Base-by-base conservation (phyloP, 2,113 vertebrate genomes). In the Dendropsophus ebraccatus region DNA sequence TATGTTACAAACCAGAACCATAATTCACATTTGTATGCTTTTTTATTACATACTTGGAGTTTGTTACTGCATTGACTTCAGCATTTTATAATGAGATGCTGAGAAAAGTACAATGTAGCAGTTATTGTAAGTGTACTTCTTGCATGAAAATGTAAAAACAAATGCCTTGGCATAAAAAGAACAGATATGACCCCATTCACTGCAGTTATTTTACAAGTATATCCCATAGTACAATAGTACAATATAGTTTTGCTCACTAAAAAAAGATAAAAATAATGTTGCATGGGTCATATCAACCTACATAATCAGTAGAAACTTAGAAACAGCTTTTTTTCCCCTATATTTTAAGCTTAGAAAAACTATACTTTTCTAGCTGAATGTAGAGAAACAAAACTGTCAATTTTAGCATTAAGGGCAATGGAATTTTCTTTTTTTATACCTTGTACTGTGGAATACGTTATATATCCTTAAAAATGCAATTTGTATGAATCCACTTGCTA, bases 61-160 rank as follows among this genome's bases (percentile, higher is more conserved):
- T 84, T 75, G 72, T 84, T 76, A 84, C 72, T 65, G 72, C 73
- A 62, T 60, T 56, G 25, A 84, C 72, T 84, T 76, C 83, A 84
- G 83, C 83, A 77, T 76, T 84, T 84, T 84, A 62, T 84, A 84
- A 84, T 84, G 83, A 84, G 83, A 84, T 84, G 70, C 83, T 84
- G 73, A 84, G 72, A 76, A 84, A 84, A 76, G 83, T 84, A 84
- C 83, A 84, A 84, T 84, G 83, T 76, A 65, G 83, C 72, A 76
- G 73, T 84, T 76, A 84, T 65, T 62, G 83, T 60, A 84, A 84
- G 83, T 76, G 41, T 75, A 84, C 83, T 84, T 76, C 83, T 75
- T 35, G 25, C 72, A 84, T 76, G 73, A 50, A 84, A 84, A 60
- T 75, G 30, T 76, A 65, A 30, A 84, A 84, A 84, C 56, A 84